Conservation (phyloP, 2,797 vertebrate genomes). For the Bryconaethiops microstoma region DNA sequence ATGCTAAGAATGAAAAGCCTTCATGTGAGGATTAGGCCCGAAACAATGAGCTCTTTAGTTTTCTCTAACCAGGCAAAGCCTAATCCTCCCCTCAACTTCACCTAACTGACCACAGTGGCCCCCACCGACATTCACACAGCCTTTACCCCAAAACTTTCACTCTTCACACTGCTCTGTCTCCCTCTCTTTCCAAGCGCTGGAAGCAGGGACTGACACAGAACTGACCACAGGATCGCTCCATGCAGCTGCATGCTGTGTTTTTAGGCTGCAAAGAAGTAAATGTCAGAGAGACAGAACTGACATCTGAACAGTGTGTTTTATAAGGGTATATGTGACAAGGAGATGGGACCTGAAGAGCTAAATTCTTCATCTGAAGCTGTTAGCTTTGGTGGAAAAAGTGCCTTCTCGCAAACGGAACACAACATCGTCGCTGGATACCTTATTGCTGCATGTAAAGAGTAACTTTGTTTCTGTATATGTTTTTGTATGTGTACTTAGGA, state of each 20-base stretch:
- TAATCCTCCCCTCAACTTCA: conserved; percentile 50
- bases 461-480: conserved; percentile 24
- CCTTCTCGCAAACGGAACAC: conserved; percentile 91
- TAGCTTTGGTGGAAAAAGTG: conserved; percentile 78
- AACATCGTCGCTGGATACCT: conserved; percentile 93
- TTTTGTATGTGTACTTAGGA: not conserved
- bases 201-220: not conserved
- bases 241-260: not conserved
- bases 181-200: not conserved
- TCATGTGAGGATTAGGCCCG: conserved; percentile 53
- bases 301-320: not conserved
- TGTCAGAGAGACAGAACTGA: conserved; percentile 1
- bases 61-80: conserved; percentile 50
- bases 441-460: conserved; percentile 89
- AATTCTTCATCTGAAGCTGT: conserved; percentile 74
- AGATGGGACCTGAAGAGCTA: conserved; percentile 67
- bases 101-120: conserved; percentile 40
- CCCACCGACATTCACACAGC: conserved; percentile 27
- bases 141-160: conserved; percentile 12
- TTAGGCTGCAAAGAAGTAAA: conserved; percentile 27
- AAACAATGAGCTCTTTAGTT: conserved; percentile 57
- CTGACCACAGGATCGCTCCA: not conserved
- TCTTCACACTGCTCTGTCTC: not conserved
- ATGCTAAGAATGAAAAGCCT: conserved; percentile 49
- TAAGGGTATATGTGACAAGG: conserved; percentile 59